A percentile compares a stretch with the other conserved stretches of the same genome.
Conservation (phyloP, 2,888 invertebrate species). For the Pristionchus fissidentatus region DNA sequence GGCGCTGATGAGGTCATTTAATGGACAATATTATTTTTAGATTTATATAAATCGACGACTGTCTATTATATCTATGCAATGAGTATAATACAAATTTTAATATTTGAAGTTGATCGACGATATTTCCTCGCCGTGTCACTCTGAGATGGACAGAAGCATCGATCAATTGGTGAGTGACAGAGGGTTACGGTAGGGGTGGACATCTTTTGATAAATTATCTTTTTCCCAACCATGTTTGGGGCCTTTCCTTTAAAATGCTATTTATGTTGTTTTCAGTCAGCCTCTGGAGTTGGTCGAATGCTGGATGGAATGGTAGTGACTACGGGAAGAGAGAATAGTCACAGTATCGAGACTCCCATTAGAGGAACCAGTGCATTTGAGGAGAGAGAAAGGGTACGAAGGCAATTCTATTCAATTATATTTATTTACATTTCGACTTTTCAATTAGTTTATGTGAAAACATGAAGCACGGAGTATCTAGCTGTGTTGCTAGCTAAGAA, state of each 20-base stretch:
- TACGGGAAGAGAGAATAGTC: conserved; percentile 17
- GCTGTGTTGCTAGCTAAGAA: no score
- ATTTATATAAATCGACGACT: background rate
- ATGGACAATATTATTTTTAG: background rate
- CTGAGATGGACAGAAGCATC: conserved; percentile 17
- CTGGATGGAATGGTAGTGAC: conserved; percentile 11
- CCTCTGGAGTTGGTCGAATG: conserved; percentile 38
- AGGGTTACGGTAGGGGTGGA: background rate
- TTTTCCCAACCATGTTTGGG: background rate
- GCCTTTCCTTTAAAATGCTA: background rate
- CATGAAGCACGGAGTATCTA: no score
- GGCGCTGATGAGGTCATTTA: conserved; percentile 27
- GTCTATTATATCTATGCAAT: background rate
- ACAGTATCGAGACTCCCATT: background rate
- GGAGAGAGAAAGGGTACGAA: background rate
- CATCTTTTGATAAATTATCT: no score
- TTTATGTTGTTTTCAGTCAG: conserved; percentile 18
- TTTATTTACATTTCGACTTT: no score
- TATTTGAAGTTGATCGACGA: background rate
- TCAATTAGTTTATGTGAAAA: no score
- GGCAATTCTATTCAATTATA: no score
- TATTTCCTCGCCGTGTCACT: conserved; percentile 12
- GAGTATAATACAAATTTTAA: background rate
- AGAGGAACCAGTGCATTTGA: conserved; percentile 17
- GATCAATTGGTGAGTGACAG: conserved; percentile 13